Conservation (phyloP, 2,888 invertebrate genomes). For the Poecilus cupreus region DNA sequence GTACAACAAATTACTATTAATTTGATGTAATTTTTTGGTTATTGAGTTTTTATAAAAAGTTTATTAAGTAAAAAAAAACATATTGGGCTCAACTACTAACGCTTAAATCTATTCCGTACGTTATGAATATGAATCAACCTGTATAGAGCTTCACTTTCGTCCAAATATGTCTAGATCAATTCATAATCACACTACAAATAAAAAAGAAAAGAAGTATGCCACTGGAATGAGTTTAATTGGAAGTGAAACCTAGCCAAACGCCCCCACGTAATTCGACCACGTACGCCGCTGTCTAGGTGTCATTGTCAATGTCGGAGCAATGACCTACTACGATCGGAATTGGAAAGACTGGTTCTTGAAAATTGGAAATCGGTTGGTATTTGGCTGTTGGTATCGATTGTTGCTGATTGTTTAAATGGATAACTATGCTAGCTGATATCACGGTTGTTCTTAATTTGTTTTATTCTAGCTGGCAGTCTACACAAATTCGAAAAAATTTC, state of each 20-base stretch:
- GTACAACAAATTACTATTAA: too few species aligned
- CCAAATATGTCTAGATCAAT: background rate
- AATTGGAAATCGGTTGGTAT: background rate
- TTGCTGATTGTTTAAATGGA: too few species aligned
- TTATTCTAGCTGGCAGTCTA: too few species aligned
- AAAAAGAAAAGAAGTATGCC: background rate
- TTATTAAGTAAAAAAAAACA: too few species aligned
- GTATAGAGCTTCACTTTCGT: too few species aligned
- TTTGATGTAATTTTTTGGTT: too few species aligned
- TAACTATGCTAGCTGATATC: too few species aligned
- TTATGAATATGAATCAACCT: background rate
- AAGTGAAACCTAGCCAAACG: background rate
- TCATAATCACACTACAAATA: background rate
- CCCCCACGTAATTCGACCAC: slow-evolving; percentile 12
- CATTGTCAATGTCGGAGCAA: slow-evolving; percentile 33
- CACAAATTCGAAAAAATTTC: too few species aligned
- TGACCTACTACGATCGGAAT: background rate
- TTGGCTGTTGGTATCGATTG: too few species aligned
- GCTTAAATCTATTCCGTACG: background rate
- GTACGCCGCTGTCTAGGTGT: background rate
- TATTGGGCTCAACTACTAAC: too few species aligned
- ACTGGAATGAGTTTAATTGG: background rate
- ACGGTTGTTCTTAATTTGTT: too few species aligned
- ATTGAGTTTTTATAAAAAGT: too few species aligned
- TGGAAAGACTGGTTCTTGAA: background rate